Conservation (phyloP, 2,113 vertebrate species). For the Elephas maximus region DNA sequence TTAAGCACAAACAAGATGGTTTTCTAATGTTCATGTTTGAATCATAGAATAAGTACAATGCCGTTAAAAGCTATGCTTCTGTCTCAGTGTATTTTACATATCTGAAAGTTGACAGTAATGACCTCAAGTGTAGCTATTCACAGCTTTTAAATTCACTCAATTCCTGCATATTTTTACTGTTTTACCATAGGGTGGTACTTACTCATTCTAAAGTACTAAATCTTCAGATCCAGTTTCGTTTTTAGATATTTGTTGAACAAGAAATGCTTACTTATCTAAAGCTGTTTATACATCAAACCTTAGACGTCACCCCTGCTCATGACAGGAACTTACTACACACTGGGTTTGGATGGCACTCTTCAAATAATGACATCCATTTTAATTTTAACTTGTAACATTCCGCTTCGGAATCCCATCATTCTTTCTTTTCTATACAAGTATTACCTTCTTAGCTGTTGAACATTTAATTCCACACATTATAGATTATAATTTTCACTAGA, state of each 20-base stretch:
- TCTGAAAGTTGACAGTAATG: background rate
- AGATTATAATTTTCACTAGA: slow-evolving; percentile 3
- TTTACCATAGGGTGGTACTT: background rate
- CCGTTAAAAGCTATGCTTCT: slow-evolving; percentile 49
- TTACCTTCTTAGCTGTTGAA: background rate
- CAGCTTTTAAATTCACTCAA: slow-evolving; percentile 58
- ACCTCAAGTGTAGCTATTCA: background rate
- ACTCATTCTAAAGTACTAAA: slow-evolving; percentile 39
- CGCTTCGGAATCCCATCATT: slow-evolving; percentile 9
- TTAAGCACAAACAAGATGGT: slow-evolving; percentile 7
- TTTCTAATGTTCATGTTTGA: slow-evolving; percentile 56
- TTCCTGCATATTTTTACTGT: background rate
- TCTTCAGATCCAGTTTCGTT: background rate
- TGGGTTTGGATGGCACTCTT: slow-evolving; percentile 6
- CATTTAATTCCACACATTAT: background rate
- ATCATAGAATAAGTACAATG: background rate
- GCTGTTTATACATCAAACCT: slow-evolving; percentile 2
- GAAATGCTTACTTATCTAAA: slow-evolving; percentile 42
- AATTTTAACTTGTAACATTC: slow-evolving; percentile 54
- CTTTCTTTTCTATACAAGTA: slow-evolving; percentile 38
- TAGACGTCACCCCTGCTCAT: background rate
- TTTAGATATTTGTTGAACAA: background rate
- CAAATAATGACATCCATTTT: slow-evolving; percentile 72
- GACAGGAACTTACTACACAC: slow-evolving; percentile 8
- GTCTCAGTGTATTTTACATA: slow-evolving; percentile 11